These are phyloP conservation scores for Hydrozoanthus tunicans DNA, from an alignment of 64 coral and sea anemone genomes.

Conservation along the genomic window DNA sequence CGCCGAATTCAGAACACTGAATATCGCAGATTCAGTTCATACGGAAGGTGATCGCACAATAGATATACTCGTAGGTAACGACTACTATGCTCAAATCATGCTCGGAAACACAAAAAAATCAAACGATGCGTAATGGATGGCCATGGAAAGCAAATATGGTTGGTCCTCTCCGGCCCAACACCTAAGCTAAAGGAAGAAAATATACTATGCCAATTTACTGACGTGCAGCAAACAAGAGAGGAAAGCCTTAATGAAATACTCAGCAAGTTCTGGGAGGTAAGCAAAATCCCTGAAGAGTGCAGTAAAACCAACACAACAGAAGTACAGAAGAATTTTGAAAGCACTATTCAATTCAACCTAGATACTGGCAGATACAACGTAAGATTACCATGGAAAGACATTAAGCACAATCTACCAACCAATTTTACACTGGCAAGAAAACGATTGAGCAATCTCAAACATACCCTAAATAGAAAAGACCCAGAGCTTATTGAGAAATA, in stretches of 20 bases:
- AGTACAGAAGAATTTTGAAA: slow-evolving; percentile 29
- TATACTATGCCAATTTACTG: not conserved
- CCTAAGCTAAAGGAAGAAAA: not conserved
- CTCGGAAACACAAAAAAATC: slow-evolving; percentile 56
- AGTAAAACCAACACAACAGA: not conserved
- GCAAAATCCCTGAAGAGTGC: slow-evolving; percentile 22
- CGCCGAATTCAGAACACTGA: slow-evolving; percentile 34
- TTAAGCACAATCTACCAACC: slow-evolving; percentile 62
- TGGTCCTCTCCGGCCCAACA: slow-evolving; percentile 66
- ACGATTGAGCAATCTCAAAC: slow-evolving; percentile 45
- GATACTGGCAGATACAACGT: slow-evolving; percentile 51
- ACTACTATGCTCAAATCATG: slow-evolving; percentile 58
- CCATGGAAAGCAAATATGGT: slow-evolving; percentile 65
- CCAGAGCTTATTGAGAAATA: slow-evolving; percentile 71
- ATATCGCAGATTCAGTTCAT: slow-evolving; percentile 34
- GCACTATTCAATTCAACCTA: slow-evolving; percentile 2
- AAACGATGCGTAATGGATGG: slow-evolving; percentile 34
- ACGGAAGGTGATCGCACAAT: slow-evolving; percentile 30
- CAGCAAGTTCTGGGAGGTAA: slow-evolving; percentile 20
- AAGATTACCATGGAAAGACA: slow-evolving; percentile 72
- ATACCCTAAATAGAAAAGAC: slow-evolving; percentile 48
- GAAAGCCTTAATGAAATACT: slow-evolving; percentile 36
- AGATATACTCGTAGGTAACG: slow-evolving; percentile 72
- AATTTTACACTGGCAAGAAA: slow-evolving; percentile 43
- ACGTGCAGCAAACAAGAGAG: slow-evolving; percentile 38